phyloP scores from a whole-genome alignment of 2,797 vertebrate genomes.

The Etheostoma perlongum region DNA sequence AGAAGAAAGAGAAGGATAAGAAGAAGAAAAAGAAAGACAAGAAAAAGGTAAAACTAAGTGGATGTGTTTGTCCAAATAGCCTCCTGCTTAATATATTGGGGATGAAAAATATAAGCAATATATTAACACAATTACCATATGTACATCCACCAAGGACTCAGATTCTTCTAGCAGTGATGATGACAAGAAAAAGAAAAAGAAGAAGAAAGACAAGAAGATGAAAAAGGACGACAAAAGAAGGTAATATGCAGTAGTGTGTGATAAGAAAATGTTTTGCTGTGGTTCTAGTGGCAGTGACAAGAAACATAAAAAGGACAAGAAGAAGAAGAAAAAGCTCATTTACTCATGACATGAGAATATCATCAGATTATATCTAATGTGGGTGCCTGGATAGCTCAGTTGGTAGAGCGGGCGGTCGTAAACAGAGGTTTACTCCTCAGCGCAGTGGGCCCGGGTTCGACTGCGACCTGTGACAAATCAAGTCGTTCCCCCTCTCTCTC shows the following conservation, averaged over 20 bases:
- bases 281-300: conserved; percentile 49
- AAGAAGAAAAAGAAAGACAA: conserved; percentile 68
- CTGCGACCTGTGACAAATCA: no score
- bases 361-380: background rate
- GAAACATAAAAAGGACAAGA: conserved; percentile 61
- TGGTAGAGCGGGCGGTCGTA: no score
- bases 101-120: background rate
- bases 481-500: no score
- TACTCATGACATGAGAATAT: background rate
- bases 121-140: conserved; percentile 11
- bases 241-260: conserved; percentile 5
- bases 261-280: no score
- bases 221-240: conserved; percentile 68
- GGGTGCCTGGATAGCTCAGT: no score
- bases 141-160: conserved; percentile 52
- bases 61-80: background rate
- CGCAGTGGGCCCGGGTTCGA: no score
- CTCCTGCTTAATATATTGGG: background rate
- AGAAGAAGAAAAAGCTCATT: conserved; percentile 53
- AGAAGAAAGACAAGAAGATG: conserved; percentile 50
- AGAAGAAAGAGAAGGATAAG: conserved; percentile 55
- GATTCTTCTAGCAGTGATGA: conserved; percentile 63
- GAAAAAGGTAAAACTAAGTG: conserved; percentile 50
- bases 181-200: conserved; percentile 66
- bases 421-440: no score